phyloP scores from a whole-genome alignment of 2,113 vertebrate species.

The Mystacornis crossleyi region DNA sequence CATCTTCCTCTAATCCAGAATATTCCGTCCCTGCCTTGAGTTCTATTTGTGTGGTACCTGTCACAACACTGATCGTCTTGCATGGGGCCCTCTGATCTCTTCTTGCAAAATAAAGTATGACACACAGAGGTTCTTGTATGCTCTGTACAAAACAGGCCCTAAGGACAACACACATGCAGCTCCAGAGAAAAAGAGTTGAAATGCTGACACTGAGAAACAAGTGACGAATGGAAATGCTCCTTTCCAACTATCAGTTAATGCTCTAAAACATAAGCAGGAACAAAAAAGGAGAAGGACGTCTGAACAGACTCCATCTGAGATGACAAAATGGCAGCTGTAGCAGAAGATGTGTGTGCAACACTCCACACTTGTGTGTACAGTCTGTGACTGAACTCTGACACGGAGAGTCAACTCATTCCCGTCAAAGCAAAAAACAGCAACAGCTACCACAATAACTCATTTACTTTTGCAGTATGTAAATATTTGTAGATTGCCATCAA shows the following conservation, averaged over 20 bases:
- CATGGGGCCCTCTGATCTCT: not conserved
- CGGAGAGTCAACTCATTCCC: not conserved
- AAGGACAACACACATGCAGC: not conserved
- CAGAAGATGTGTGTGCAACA: not conserved
- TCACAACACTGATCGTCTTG: not conserved
- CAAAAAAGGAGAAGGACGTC: not conserved
- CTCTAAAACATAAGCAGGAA: not conserved
- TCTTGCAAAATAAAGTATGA: not conserved
- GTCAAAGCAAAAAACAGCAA: constrained; percentile 18
- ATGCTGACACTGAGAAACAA: not conserved
- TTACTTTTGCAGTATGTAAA: constrained; percentile 30
- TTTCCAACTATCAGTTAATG: not conserved
- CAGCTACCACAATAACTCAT: not conserved
- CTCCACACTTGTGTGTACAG: not conserved
- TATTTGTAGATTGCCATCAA: constrained; percentile 42
- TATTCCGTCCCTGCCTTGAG: not conserved
- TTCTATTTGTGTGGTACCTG: not conserved
- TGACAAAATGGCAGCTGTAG: not conserved
- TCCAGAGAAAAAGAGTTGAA: not conserved
- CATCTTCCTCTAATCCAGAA: not conserved
- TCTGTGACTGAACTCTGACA: not conserved
- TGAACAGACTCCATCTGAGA: not conserved
- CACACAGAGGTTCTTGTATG: not conserved
- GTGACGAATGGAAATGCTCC: not conserved
- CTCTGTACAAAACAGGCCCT: not conserved